A percentile compares a stretch with the other conserved stretches of the same genome.
phyloP scores from a whole-genome alignment of 64 coral and sea anemone genomes.

The Montipora cactus region DNA sequence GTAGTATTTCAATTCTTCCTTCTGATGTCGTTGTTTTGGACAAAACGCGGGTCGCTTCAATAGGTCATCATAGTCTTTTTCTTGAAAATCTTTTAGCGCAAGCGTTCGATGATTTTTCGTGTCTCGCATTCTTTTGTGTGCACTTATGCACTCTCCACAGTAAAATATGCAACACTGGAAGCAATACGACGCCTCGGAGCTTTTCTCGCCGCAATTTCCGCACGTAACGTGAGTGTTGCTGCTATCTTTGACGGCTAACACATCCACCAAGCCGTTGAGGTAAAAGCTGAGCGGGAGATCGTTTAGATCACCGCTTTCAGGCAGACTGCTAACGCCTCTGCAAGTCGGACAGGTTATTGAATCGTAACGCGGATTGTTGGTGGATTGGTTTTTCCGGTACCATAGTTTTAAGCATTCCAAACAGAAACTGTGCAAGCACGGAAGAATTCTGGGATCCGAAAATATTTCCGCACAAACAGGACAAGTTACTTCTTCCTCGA shows the following conservation, averaged over 20 bases:
- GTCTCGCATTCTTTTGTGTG: slow-evolving; percentile 52
- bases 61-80: slow-evolving; percentile 61
- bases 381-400: not conserved
- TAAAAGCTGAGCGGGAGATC: slow-evolving; percentile 15
- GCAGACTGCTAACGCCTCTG: not conserved
- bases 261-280: not conserved
- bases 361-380: not conserved
- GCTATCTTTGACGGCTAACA: not conserved
- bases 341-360: not conserved
- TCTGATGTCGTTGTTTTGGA: slow-evolving; percentile 66
- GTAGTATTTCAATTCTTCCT: slow-evolving; percentile 63
- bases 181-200: slow-evolving; percentile 61
- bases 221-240: slow-evolving; percentile 33
- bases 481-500: slow-evolving; percentile 71
- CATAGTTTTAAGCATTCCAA: slow-evolving; percentile 59
- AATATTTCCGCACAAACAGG: slow-evolving; percentile 70
- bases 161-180: slow-evolving; percentile 73
- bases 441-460: slow-evolving; percentile 72
- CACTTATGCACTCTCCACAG: slow-evolving; percentile 56
- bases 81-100: slow-evolving; percentile 51
- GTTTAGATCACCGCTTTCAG: not conserved
- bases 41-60: slow-evolving; percentile 68
- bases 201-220: slow-evolving; percentile 67
- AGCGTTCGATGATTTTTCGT: slow-evolving; percentile 57
- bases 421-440: slow-evolving; percentile 84